These are phyloP conservation scores for Drosophila chauvacae DNA, from an alignment of 1,140 invertebrate genomes.

Conservation along the genomic window DNA sequence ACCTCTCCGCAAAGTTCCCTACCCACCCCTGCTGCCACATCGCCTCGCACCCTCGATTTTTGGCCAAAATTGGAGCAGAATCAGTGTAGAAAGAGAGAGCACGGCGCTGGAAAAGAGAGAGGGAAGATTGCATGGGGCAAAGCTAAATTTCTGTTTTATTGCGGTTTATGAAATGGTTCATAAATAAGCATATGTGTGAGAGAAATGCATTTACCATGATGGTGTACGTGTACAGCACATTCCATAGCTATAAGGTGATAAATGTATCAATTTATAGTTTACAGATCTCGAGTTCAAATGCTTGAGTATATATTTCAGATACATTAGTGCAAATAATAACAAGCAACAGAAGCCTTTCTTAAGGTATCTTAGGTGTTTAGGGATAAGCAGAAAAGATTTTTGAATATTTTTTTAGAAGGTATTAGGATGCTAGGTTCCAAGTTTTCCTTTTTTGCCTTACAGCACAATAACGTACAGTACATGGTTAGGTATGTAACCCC, in stretches of 20 bases:
- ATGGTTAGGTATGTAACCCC: conserved; percentile 51
- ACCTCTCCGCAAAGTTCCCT: conserved; percentile 15
- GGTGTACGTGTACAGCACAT: conserved; percentile 23
- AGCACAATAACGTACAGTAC: conserved; percentile 5
- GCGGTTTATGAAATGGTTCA: conserved; percentile 75
- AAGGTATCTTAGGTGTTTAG: not conserved
- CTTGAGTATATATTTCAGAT: not conserved
- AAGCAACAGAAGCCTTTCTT: not conserved
- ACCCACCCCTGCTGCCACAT: not conserved
- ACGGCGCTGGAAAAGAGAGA: conserved; percentile 33
- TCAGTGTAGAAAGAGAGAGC: conserved; percentile 3
- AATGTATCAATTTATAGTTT: not conserved
- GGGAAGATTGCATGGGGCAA: conserved; percentile 21
- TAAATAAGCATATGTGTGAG: conserved; percentile 61
- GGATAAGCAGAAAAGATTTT: not conserved
- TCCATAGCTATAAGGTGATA: not conserved
- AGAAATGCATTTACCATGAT: conserved; percentile 23
- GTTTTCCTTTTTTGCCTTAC: not conserved
- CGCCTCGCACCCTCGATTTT: conserved; percentile 4
- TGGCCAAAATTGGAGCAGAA: conserved; percentile 54
- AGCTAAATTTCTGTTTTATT: conserved; percentile 71
- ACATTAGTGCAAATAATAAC: not conserved
- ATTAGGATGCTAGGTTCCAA: not conserved
- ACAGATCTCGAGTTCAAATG: not conserved
- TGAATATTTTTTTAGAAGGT: not conserved